Percentiles rank a stretch among this genome's conserved stretches.
Conservation (phyloP, 1,140 invertebrate genomes). For the Drosophila nannoptera region DNA sequence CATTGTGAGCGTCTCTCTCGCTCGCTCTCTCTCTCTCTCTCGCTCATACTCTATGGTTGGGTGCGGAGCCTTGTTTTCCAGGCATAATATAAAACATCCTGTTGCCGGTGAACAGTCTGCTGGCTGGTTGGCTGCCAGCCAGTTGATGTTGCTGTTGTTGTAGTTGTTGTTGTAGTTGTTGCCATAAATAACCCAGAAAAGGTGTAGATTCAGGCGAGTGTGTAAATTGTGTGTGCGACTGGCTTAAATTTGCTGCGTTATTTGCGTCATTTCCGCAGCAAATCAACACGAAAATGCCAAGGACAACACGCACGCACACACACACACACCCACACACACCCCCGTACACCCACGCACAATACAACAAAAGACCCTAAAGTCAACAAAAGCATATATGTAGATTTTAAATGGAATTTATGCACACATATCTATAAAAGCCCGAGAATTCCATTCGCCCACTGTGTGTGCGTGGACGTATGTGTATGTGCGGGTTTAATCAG, state of each 20-base stretch:
- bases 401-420: slow-evolving; percentile 35
- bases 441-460: not conserved
- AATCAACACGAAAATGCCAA: slow-evolving; percentile 62
- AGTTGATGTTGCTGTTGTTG: slow-evolving; percentile 27
- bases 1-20: slow-evolving; percentile 12
- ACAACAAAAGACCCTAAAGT: slow-evolving; percentile 20
- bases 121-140: slow-evolving; percentile 28
- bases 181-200: slow-evolving; percentile 61
- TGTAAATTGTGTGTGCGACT: slow-evolving; percentile 52
- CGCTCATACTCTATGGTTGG: slow-evolving; percentile 7
- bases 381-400: slow-evolving; percentile 24
- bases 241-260: slow-evolving; percentile 75
- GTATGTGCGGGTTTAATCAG: slow-evolving; percentile 62
- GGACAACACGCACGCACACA: slow-evolving; percentile 39
- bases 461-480: slow-evolving; percentile 6
- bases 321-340: slow-evolving; percentile 19
- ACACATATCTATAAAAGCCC: slow-evolving; percentile 14
- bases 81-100: slow-evolving; percentile 74
- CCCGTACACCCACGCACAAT: slow-evolving; percentile 21
- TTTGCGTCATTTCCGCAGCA: slow-evolving; percentile 74
- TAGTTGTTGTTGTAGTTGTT: slow-evolving; percentile 27
- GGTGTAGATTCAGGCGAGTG: slow-evolving; percentile 44
- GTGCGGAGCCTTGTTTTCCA: slow-evolving; percentile 46
- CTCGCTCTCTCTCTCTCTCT: not conserved
- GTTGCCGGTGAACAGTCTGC: slow-evolving; percentile 52